phyloP scores from a whole-genome alignment of 2,797 vertebrate species.

The Triplophysa bombifrons region DNA sequence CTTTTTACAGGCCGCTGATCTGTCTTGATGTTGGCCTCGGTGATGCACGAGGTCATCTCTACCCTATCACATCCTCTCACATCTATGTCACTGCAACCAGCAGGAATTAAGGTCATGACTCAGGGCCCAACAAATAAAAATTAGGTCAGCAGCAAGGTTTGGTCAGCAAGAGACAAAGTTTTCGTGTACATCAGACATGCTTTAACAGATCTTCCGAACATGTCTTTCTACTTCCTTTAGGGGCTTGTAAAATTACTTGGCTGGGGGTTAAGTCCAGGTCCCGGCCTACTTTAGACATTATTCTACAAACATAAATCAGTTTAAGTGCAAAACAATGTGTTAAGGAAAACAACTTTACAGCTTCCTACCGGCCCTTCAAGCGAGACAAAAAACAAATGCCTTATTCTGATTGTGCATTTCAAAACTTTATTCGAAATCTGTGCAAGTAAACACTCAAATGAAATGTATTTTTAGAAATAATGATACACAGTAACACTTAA shows the following conservation, averaged over 20 bases:
- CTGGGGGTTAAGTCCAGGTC: background rate
- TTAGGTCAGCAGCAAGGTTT: constrained; percentile 48
- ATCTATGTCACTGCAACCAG: constrained; percentile 52
- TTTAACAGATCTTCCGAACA: background rate
- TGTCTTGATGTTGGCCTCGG: constrained; percentile 50
- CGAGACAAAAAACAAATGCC: constrained; percentile 19
- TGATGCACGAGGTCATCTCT: constrained; percentile 47
- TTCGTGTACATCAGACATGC: background rate
- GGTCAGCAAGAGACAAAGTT: constrained; percentile 34
- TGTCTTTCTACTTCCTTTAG: background rate
- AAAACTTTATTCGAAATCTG: constrained; percentile 69
- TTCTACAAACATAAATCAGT: constrained; percentile 1
- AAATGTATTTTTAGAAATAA: constrained; percentile 57
- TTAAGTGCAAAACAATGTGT: background rate
- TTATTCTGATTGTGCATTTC: constrained; percentile 64
- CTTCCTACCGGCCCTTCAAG: background rate
- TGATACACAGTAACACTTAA: constrained; percentile 60
- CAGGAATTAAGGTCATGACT: constrained; percentile 60
- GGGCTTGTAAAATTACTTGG: background rate
- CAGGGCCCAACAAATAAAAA: constrained; percentile 44
- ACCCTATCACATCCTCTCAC: constrained; percentile 48
- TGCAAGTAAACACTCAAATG: constrained; percentile 69
- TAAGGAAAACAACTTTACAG: background rate
- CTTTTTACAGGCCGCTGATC: constrained; percentile 56
- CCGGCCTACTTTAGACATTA: background rate